Percentiles rank a stretch among this genome's conserved stretches.
Conservation (phyloP, 2,113 vertebrate species). For the Odontophorus gujanensis region DNA sequence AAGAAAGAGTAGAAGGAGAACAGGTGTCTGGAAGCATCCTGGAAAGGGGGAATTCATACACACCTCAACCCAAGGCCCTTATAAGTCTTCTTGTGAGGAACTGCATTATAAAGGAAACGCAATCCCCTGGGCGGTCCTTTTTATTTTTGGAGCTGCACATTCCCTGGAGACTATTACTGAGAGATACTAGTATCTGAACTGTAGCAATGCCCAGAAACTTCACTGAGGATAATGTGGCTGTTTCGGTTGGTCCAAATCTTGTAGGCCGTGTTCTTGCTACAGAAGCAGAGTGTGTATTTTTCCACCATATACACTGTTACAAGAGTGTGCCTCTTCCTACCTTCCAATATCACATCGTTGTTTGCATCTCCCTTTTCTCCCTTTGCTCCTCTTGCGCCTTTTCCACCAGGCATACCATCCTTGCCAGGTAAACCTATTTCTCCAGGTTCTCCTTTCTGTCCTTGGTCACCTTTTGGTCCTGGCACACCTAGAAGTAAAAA, state of each 20-base stretch:
- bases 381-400: slow-evolving; percentile 85
- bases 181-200: neutral
- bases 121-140: neutral
- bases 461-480: slow-evolving; percentile 78
- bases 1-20: neutral
- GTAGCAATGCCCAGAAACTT: neutral
- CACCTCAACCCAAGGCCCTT: neutral
- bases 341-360: slow-evolving; percentile 61
- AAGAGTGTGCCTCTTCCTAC: slow-evolving; percentile 19
- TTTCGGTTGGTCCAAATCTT: neutral
- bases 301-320: neutral
- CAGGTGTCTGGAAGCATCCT: neutral
- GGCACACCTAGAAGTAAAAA: slow-evolving; percentile 58
- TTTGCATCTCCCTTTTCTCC: slow-evolving; percentile 80
- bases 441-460: slow-evolving; percentile 80
- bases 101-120: neutral
- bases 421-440: slow-evolving; percentile 77
- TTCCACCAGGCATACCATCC: slow-evolving; percentile 75
- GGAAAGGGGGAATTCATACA: neutral
- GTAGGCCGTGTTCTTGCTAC: neutral
- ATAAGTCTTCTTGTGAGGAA: neutral
- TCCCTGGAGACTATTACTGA: neutral
- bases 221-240: accelerated
- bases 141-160: neutral
- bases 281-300: neutral